phyloP scores from a whole-genome alignment of 2,113 vertebrate species.

The Heterocephalus glaber region DNA sequence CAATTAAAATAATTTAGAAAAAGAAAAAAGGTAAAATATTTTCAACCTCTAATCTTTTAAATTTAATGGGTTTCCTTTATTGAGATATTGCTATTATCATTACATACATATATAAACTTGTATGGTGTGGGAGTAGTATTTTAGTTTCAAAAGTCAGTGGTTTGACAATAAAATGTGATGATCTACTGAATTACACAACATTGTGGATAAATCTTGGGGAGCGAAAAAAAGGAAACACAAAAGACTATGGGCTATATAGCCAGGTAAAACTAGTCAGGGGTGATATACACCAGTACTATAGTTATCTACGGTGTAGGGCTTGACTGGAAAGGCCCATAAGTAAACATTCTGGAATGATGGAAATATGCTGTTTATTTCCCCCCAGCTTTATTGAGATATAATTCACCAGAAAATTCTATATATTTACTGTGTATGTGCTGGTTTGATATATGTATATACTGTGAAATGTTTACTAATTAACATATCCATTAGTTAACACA shows the following conservation, averaged over 20 bases:
- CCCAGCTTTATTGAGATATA: not conserved
- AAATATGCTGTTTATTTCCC: not conserved
- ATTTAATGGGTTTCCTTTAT: not conserved
- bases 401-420: not conserved
- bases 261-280: not conserved
- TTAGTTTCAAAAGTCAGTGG: not conserved
- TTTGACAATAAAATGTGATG: not conserved
- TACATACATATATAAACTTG: not conserved
- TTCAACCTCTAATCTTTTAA: not conserved
- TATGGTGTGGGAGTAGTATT: not conserved
- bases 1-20: not conserved
- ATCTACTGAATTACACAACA: not conserved
- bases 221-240: not conserved
- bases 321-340: not conserved
- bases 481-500: not conserved
- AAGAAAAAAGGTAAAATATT: not conserved
- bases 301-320: not conserved
- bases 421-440: not conserved
- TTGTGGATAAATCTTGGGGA: not conserved
- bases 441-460: not conserved
- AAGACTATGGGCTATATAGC: not conserved
- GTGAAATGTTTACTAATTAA: not conserved
- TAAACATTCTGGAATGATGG: not conserved
- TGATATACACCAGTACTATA: not conserved
- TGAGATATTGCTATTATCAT: not conserved